phyloP scores from a whole-genome alignment of 2,888 invertebrate species.

The Orthosia incerta region DNA sequence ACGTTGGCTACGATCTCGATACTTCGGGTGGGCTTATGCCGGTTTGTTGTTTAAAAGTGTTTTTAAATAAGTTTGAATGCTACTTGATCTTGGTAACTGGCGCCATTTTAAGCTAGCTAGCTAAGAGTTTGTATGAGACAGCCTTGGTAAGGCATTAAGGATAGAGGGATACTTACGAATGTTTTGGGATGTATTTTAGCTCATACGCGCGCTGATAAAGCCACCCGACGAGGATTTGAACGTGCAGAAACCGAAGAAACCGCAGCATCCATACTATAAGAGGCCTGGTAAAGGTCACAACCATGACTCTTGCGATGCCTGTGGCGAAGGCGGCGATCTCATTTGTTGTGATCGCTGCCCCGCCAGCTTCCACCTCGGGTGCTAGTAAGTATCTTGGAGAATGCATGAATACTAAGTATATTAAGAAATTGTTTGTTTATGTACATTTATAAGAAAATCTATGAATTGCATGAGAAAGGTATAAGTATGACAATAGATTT shows the following conservation, averaged over 20 bases:
- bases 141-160: slow-evolving; percentile 28
- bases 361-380: slow-evolving; percentile 98
- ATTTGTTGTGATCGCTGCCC: slow-evolving; percentile 99
- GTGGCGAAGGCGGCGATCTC: slow-evolving; percentile 98
- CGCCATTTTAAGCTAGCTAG: slow-evolving; percentile 74
- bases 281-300: slow-evolving; percentile 97
- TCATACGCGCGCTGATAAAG: slow-evolving; percentile 96
- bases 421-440: not conserved
- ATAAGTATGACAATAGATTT: not conserved
- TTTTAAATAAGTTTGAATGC: slow-evolving; percentile 53
- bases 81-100: slow-evolving; percentile 65
- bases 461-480: slow-evolving; percentile 1
- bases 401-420: slow-evolving; percentile 35
- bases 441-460: not conserved
- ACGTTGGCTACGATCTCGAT: slow-evolving; percentile 94
- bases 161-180: slow-evolving; percentile 28
- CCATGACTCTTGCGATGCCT: slow-evolving; percentile 98
- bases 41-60: slow-evolving; percentile 91
- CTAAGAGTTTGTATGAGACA: slow-evolving; percentile 30
- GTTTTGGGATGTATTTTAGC: slow-evolving; percentile 89
- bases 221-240: slow-evolving; percentile 95
- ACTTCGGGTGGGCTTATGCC: slow-evolving; percentile 96
- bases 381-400: slow-evolving; percentile 94
- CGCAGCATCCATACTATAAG: slow-evolving; percentile 95
- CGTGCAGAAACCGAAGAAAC: slow-evolving; percentile 90